Conservation (phyloP, 2,113 vertebrate genomes). For the Rana temporaria region DNA sequence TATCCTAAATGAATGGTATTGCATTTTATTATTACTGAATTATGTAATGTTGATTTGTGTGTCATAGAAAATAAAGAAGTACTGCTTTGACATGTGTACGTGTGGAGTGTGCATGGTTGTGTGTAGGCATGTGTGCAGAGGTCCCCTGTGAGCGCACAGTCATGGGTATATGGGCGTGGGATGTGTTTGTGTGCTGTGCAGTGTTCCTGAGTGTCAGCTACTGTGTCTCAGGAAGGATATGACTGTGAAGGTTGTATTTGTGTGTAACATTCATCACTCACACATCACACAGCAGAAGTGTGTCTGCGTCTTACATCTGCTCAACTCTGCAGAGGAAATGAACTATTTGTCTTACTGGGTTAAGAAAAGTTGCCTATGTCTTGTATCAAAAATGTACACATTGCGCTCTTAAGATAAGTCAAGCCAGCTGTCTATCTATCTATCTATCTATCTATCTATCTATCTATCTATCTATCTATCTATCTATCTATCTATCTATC, state of each 20-base stretch:
- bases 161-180: slow-evolving; percentile 16
- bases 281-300: slow-evolving; percentile 18
- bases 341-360: not conserved
- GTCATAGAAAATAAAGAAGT: not conserved
- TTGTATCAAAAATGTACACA: not conserved
- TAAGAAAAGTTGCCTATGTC: not conserved
- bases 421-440: no score
- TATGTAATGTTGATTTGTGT: no score
- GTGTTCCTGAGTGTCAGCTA: slow-evolving; percentile 5
- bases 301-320: slow-evolving; percentile 1
- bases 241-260: slow-evolving; percentile 39
- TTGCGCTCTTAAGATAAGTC: no score
- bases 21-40: no score
- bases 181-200: slow-evolving; percentile 3
- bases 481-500: no score
- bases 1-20: no score
- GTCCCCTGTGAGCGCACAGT: slow-evolving; percentile 5
- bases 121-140: not conserved
- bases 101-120: slow-evolving; percentile 5
- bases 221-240: slow-evolving; percentile 28
- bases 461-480: no score
- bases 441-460: no score
- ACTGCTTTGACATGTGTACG: not conserved
- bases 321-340: not conserved
- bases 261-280: slow-evolving; percentile 46